Evolutionary conservation across 35 echinoderm and acorn worm genomes (phyloP), one percentile per base, ranked within the genome.

Genomic region (Chiridota heheva): DNA sequence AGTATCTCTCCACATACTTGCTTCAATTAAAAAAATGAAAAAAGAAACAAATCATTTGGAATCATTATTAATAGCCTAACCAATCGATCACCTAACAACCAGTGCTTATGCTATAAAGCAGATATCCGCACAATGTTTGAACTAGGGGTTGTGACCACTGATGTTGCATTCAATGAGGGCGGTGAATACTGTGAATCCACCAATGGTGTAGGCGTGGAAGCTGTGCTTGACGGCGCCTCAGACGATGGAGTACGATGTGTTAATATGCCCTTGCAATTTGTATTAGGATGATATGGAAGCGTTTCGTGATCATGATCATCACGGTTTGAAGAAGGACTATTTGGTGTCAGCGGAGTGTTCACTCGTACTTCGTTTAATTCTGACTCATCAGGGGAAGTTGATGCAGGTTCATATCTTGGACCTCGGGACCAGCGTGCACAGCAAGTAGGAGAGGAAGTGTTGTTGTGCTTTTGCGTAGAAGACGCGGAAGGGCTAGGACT

Each of bases 291-390:
- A 13, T 58, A 28, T 39, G 62, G 59, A 58, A 93, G 78, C 4
- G 77, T 67, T 17, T 88, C 78, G 47, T 93, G 72, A 40, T 93
- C 85, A 18, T 64, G 69, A 38, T 74, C 72, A 18, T 46, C 43
- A 26, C 51, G 51, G 59, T 58, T 49, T 5, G 65, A 41, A 39
- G 40, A 51, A 17, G 74, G 72, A 31, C 36, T 78, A 26, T 70
- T 72, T 44, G 74, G 87, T 18, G 89, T 44, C 39, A 82, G 80
- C 49, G 82, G 83, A 33, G 89, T 67, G 29, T 90, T 80, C 36
- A 90, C 66, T 20, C 56, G 66, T n/a, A 96, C 83, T 41, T 96
- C 92, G 31, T 90, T 96, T n/a, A 96, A 78, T 36, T 90, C 88
- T 16, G 77, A 81, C 26, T 90, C 92, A 6, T 90, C 86, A 0